A percentile compares a stretch with the other conserved stretches of the same genome.
Evolutionary conservation across 2,888 invertebrate species (phyloP).

Genomic region (Callinectes sapidus): DNA sequence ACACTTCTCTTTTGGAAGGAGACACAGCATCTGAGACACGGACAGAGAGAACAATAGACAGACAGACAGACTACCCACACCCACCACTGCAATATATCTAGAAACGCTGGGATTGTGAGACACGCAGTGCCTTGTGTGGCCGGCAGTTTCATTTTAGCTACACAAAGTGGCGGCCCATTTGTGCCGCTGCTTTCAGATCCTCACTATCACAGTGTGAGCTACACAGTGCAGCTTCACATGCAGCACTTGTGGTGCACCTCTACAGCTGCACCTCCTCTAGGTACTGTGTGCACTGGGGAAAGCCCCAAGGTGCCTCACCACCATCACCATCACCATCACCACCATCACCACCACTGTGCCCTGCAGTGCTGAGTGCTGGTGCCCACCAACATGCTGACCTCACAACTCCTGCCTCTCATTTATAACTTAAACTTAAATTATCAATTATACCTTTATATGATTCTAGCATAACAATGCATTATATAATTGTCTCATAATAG

Average conservation of each 20-base stretch:
- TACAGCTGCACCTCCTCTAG: not conserved
- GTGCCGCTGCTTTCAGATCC: not conserved
- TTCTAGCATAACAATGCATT: not conserved
- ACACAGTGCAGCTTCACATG: not conserved
- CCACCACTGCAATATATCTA: not conserved
- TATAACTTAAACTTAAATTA: not conserved
- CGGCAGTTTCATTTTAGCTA: not conserved
- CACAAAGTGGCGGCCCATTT: not conserved
- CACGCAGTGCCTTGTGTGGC: not conserved
- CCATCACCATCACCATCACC: not conserved
- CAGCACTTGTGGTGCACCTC: not conserved
- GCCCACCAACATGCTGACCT: not conserved
- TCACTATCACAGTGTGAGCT: not conserved
- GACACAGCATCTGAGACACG: not conserved
- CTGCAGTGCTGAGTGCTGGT: not conserved
- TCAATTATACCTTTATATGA: not conserved
- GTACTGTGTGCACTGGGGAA: not conserved
- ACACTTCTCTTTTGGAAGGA: not conserved
- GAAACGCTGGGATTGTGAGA: not conserved
- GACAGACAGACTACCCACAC: not conserved
- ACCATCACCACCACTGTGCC: not conserved
- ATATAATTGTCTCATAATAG: not conserved
- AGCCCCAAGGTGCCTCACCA: not conserved
- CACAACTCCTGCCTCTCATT: not conserved
- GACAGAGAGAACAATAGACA: conserved; percentile 6